Base-by-base conservation (phyloP, 2,113 vertebrate species). In the Protomyctophum bolini region DNA sequence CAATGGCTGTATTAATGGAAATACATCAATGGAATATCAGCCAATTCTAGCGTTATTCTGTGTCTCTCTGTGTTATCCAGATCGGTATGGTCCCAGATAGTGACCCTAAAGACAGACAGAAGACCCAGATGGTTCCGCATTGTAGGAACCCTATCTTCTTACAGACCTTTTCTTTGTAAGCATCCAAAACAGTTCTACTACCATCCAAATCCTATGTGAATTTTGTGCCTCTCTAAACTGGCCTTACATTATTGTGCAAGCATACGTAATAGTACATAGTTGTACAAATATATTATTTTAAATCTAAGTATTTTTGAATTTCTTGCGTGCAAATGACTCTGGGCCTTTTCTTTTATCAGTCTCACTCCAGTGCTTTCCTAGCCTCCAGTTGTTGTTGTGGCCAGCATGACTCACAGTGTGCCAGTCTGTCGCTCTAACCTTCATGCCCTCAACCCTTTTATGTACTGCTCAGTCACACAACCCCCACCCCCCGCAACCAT, bases 131-230 rank as follows among this genome's bases (percentile, higher is more conserved):
- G 70, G 86, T 92, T 14, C 87, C 83, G 60, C 72, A 80, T 59
- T 91, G 89, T 63, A 81, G 82, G 29, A 92, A 86, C 67, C 92
- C 91, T 3, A 9, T 90, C 70, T 93, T 90, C 72, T 75, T 91
- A 52, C 84, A 90, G 60, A 92, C 86, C 1, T 92, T 93, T 83
- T 63, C 69, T 72, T 89, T 92, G 92, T 93, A 80, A 88, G 81
- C 10, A 48, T 62, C 61, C 8, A 15, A 0, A 21, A 8, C 45
- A 0, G 68, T 65, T 70, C 4, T 49, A 47, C 56, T 2, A 50
- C 49, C 49, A 50, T 50, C 7, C 49, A 7, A 50, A 10, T 68
- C 8, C 51, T 21, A 4, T 6, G 10, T 12, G n/a, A 11, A 11
- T 6, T 6, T 52, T 52, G 51, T 52, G 51, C 46, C 75, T 12